Evolutionary conservation across 2,113 vertebrate genomes (phyloP), one percentile per base, ranked within the genome.

Genomic region (Ploceus nigricollis): DNA sequence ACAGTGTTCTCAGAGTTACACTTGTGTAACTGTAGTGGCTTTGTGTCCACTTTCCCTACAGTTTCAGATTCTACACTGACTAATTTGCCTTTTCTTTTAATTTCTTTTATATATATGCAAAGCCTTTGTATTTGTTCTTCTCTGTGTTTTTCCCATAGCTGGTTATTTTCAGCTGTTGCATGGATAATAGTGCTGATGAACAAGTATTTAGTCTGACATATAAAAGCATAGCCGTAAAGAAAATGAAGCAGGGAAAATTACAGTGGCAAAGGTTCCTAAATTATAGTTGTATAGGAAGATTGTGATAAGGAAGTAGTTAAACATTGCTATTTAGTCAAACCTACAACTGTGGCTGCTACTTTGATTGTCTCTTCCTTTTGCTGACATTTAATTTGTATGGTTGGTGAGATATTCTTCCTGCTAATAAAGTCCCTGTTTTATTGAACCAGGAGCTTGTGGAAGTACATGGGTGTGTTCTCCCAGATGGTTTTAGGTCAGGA

Each of bases 301-400:
- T 83, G 63, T 92, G 97, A 98, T 98, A 98, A 98, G 97, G 88
- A 97, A 97, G 95, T 94, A 91, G 97, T 98, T 98, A 98, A 98
- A 98, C 87, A 96, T 97, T 98, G 93, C 93, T 96, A 70, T 97
- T 97, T 95, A 93, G 94, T 85, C 94, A 94, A 91, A 97, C 89
- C 88, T 97, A 70, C 94, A 91, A 94, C 93, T 71, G 68, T 91
- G 79, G 72, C 93, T 95, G 93, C 53, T 87, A 85, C 72, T 78
- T 96, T 4, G 0, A 92, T 90, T 96, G 94, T 98, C 95, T 97
- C 82, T 89, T 97, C 72, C 96, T 93, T 85, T 90, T 96, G 97
- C 93, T 97, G 98, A 97, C 95, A 93, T 92, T 97, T 96, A 94
- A 95, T 98, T 97, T 95, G 90, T 95, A 89, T 35, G 28, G 54